Conservation (phyloP, 1,140 invertebrate species). For the Antheraea mylitta region DNA sequence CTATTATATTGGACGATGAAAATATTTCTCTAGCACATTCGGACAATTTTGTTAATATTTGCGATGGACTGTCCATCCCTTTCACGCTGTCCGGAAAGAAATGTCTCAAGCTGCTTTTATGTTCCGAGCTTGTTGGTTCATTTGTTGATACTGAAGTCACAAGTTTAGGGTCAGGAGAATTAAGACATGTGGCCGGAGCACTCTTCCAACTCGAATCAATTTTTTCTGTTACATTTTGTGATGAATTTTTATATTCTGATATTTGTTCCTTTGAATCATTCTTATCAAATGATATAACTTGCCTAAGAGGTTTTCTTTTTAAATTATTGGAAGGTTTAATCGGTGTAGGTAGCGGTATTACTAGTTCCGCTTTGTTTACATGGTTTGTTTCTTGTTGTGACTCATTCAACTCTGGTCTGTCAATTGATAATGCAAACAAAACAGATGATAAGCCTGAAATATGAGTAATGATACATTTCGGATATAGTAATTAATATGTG, state of each 20-base stretch:
- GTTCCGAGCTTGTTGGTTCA: conserved; percentile 70
- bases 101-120: conserved; percentile 57
- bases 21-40: conserved; percentile 78
- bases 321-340: conserved; percentile 60
- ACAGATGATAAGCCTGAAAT: conserved; percentile 88
- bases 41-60: conserved; percentile 70
- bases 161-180: conserved; percentile 77
- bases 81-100: conserved; percentile 73
- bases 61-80: conserved; percentile 66
- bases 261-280: conserved; percentile 64
- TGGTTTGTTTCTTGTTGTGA: conserved; percentile 61
- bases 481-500: neutral
- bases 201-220: conserved; percentile 68
- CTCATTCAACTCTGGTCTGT: conserved; percentile 89
- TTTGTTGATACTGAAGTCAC: conserved; percentile 47
- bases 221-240: conserved; percentile 37
- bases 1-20: conserved; percentile 66
- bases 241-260: conserved; percentile 29
- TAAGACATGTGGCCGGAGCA: conserved; percentile 82
- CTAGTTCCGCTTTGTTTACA: conserved; percentile 75
- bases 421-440: conserved; percentile 94
- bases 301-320: conserved; percentile 67
- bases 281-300: conserved; percentile 76
- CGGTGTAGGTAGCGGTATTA: conserved; percentile 76
- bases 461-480: conserved; percentile 30